Evolutionary conservation across 2,888 invertebrate species (phyloP).

Genomic region (Drosophila mimetica): DNA sequence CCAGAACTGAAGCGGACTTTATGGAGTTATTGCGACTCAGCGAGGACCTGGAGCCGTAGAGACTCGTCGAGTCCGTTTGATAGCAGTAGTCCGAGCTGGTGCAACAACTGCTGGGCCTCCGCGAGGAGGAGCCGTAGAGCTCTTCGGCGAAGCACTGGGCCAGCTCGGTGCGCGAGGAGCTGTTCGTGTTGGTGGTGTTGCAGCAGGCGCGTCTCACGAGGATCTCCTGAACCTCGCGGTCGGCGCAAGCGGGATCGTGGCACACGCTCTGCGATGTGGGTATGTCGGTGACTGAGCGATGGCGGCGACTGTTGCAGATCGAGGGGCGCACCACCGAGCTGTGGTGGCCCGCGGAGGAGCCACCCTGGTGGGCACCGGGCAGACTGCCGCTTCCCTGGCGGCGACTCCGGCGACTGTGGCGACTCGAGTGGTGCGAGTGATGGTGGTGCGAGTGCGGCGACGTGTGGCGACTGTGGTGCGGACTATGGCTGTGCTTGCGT

Average conservation of each 20-base stretch:
- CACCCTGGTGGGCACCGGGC: constrained; percentile 68
- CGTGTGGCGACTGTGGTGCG: constrained; percentile 68
- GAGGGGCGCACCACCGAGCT: constrained; percentile 34
- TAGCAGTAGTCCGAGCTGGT: constrained; percentile 84
- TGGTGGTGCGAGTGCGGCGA: constrained; percentile 70
- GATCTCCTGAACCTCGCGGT: constrained; percentile 83
- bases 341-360: constrained; percentile 26
- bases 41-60: constrained; percentile 83
- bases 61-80: constrained; percentile 84
- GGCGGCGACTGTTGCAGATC: constrained; percentile 79
- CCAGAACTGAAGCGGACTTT: constrained; percentile 82
- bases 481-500: constrained; percentile 70
- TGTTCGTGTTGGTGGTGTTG: constrained; percentile 48
- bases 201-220: constrained; percentile 82
- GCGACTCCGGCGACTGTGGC: constrained; percentile 57
- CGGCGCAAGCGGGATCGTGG: constrained; percentile 81
- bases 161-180: constrained; percentile 82
- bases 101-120: constrained; percentile 83
- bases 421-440: constrained; percentile 69
- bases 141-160: constrained; percentile 84
- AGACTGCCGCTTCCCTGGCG: constrained; percentile 71
- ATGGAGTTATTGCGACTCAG: constrained; percentile 84
- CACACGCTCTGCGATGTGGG: constrained; percentile 77
- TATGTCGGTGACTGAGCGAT: constrained; percentile 83
- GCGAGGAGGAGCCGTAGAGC: constrained; percentile 81